Conservation (phyloP, 2,888 invertebrate genomes). For the Odontothrips loti region DNA sequence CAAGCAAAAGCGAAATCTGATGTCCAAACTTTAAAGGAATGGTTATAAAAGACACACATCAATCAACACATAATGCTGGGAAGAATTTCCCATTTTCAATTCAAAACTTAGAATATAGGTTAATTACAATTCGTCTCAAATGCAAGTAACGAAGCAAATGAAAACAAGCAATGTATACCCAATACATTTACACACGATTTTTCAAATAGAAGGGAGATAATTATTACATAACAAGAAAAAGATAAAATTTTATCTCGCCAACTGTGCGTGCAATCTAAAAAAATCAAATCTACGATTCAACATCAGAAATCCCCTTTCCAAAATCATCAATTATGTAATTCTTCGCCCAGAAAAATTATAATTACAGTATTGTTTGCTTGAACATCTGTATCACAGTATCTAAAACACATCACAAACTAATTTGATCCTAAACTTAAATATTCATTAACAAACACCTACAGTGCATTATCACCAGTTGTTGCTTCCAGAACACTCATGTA, state of each 20-base stretch:
- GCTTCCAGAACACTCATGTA: neutral
- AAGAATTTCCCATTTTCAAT: neutral
- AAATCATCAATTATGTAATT: neutral
- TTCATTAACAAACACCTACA: neutral
- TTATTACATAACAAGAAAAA: neutral
- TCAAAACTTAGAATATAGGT: neutral
- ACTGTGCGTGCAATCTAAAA: slow-evolving; percentile 17
- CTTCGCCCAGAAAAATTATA: neutral
- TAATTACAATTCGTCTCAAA: slow-evolving; percentile 14
- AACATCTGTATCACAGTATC: slow-evolving; percentile 26
- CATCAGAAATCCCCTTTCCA: neutral
- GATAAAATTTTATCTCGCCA: neutral
- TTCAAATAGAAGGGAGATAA: neutral
- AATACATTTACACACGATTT: neutral
- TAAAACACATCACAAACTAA: slow-evolving; percentile 25
- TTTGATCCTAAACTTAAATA: slow-evolving; percentile 13
- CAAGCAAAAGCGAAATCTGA: slow-evolving; percentile 7
- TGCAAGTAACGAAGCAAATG: neutral
- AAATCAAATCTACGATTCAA: neutral
- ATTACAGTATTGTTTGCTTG: slow-evolving; percentile 8
- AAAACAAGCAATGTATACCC: slow-evolving; percentile 17
- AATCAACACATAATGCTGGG: slow-evolving; percentile 12
- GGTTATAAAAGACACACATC: slow-evolving; percentile 21
- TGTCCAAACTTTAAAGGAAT: neutral
- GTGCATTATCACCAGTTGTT: neutral